Conservation (phyloP, 2,797 vertebrate genomes). For the Cryptoprocta ferox region DNA sequence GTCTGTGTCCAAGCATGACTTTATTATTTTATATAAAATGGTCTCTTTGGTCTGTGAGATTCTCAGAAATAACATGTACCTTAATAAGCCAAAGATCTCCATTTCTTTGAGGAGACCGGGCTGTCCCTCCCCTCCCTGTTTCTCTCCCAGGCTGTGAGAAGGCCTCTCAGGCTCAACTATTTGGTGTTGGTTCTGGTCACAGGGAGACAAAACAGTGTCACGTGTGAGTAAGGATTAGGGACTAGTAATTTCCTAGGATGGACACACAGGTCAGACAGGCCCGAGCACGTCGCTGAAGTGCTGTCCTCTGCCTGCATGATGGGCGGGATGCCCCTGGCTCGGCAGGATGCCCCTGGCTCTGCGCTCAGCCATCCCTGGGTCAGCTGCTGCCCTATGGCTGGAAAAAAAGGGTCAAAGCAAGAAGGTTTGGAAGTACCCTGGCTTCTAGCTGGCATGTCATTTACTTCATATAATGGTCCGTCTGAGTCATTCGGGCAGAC, state of each 20-base stretch:
- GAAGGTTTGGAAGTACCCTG: neutral
- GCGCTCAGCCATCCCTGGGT: neutral
- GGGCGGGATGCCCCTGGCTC: neutral
- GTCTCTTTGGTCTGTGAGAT: neutral
- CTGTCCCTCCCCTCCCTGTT: neutral
- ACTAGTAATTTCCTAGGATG: neutral
- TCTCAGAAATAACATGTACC: neutral
- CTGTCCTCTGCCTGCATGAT: neutral
- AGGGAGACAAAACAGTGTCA: neutral
- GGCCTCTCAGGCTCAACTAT: neutral
- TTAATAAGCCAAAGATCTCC: neutral
- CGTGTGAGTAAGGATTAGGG: neutral
- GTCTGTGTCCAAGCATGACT: neutral
- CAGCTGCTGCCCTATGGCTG: neutral
- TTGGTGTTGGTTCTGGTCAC: neutral
- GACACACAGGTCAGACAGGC: slow-evolving; percentile 6
- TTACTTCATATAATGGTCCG: neutral
- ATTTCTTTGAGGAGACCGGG: neutral
- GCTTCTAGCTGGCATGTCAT: neutral
- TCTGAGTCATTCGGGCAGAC: neutral
- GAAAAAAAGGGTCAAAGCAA: neutral
- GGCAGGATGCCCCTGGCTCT: neutral
- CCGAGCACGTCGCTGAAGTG: slow-evolving; percentile 4
- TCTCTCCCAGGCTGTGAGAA: neutral
- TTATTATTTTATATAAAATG: neutral